These are phyloP conservation scores for Dendroctonus valens DNA, from an alignment of 1,140 invertebrate species.

Conservation along the genomic window DNA sequence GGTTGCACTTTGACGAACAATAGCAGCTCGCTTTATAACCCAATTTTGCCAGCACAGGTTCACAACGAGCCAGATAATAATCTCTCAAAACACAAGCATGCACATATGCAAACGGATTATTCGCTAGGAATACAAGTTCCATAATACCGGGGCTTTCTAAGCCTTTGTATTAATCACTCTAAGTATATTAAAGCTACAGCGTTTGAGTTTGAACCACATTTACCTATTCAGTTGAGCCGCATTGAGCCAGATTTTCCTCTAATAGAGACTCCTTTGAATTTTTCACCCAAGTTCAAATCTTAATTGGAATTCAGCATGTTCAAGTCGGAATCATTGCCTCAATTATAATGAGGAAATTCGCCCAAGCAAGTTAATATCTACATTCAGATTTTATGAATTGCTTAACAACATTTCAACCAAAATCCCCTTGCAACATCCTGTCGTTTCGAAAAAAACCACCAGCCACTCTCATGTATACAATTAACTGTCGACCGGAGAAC, in stretches of 20 bases:
- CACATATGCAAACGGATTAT: slow-evolving; percentile 27
- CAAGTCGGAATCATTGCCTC: no score
- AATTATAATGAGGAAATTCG: no score
- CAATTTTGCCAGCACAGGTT: slow-evolving; percentile 2
- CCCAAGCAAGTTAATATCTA: no score
- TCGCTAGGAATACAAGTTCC: slow-evolving; percentile 23
- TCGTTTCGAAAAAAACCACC: no score
- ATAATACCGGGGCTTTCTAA: slow-evolving; percentile 12
- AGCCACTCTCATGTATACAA: no score
- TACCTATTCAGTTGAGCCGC: slow-evolving; percentile 9
- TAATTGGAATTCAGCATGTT: no score
- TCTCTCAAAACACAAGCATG: slow-evolving; percentile 25
- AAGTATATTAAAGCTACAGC: slow-evolving; percentile 15
- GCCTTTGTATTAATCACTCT: slow-evolving; percentile 26
- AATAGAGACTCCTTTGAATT: no score
- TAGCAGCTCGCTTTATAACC: background rate
- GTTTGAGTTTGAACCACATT: slow-evolving; percentile 12
- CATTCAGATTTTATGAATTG: no score
- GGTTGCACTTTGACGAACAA: background rate
- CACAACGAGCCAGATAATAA: slow-evolving; percentile 18
- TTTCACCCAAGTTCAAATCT: no score
- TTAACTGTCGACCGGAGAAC: no score
- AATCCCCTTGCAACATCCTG: background rate
- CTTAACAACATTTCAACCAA: background rate
- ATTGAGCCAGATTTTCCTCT: no score